These are phyloP conservation scores for Pterostichus niger DNA, from an alignment of 2,888 invertebrate species.

Conservation along the genomic window DNA sequence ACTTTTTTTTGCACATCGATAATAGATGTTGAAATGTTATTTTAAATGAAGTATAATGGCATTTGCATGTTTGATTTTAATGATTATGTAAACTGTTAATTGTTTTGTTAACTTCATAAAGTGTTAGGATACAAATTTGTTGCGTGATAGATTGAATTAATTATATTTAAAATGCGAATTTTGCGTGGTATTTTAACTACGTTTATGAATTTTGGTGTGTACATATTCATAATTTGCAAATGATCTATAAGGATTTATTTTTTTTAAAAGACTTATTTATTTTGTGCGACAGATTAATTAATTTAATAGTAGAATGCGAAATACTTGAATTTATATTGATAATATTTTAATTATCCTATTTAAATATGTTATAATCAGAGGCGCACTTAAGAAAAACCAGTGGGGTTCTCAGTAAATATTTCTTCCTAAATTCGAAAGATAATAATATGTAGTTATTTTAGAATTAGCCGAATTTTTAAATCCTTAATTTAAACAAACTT, in stretches of 20 bases:
- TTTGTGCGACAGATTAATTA: too few species aligned
- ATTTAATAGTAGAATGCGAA: too few species aligned
- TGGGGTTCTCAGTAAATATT: neutral
- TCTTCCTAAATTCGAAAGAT: too few species aligned
- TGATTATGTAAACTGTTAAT: neutral
- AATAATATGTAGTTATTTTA: too few species aligned
- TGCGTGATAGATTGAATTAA: conserved; percentile 3
- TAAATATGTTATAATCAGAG: conserved; percentile 1
- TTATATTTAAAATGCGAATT: neutral
- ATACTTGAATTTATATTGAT: too few species aligned
- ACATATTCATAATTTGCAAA: too few species aligned
- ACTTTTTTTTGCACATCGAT: conserved; percentile 10
- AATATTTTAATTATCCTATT: neutral
- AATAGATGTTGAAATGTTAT: neutral
- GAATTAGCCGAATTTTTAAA: too few species aligned
- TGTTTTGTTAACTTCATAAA: neutral
- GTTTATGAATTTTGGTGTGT: neutral
- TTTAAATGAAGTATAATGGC: conserved; percentile 16
- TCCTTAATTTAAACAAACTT: too few species aligned
- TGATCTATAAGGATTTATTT: too few species aligned
- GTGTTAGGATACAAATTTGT: neutral
- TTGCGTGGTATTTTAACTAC: neutral
- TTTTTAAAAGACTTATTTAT: too few species aligned
- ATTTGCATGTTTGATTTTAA: conserved; percentile 28
- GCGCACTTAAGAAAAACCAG: neutral